Base-by-base conservation (phyloP, 2,113 vertebrate genomes). In the Fukomys damarensis region DNA sequence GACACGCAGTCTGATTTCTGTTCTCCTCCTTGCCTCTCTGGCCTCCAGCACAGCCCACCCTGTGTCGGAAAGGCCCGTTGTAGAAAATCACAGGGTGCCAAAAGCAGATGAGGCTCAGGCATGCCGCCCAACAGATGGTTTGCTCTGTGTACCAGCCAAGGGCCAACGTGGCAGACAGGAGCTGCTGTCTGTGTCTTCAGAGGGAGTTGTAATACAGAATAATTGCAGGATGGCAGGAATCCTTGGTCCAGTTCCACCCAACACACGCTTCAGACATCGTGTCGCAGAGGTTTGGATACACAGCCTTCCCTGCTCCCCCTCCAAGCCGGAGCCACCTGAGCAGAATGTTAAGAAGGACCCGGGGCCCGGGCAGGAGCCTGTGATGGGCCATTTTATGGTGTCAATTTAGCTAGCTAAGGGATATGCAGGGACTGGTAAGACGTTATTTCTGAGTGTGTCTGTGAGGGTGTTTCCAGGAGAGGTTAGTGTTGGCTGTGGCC, bases 71-170 rank as follows among this genome's bases (percentile, higher is more conserved):
- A 81, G 83, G 38, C 79, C 80, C 30, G 14, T 54, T 93, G 84
- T 89, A 86, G 88, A 87, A 96, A 97, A 97, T 92, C 81, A 95
- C 0, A 16, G 74, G 63, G 92, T 96, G 95, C 95, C 94, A 94
- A 61, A 58, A 94, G 81, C 3, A 8, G 88, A 85, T 17, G 49
- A 49, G 17, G 14, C 90, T 52, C 2, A 43, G 97, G 97, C 92
- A 97, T 58, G 85, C 54, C 12, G 92, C 96, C 96, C 96, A 97
- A 76, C 93, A 98, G 95, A 97, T 96, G 96, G 93, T 63, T 95
- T 59, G 80, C 41, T 74, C 94, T 54, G 28, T 16, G 49, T 22
- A 54, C 35, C 83, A 96, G 85, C 76, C 87, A 68, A 96, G 92
- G 93, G 56, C 86, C 86, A 70, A 59, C 0, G 70, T 30, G 52